Evolutionary conservation across 2,797 vertebrate species (phyloP), one percentile per base, ranked within the genome.

Genomic region (Macrochelys suwanniensis): DNA sequence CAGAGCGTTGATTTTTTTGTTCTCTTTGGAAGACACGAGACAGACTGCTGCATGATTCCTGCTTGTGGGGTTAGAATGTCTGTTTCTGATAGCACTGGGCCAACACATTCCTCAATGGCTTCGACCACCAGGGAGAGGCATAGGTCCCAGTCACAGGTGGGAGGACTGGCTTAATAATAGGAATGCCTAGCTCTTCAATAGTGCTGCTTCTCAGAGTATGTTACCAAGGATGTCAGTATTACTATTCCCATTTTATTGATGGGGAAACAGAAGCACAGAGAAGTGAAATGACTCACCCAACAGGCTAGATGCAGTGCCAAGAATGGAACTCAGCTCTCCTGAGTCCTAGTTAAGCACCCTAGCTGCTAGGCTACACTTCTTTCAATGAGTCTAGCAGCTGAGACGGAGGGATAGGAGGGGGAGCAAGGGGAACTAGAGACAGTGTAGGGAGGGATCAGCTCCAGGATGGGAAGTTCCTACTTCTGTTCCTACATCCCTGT

Each of bases 1-100:
- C 85, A 89, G 89, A 76, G 54, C 68, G 21, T 13, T n/a, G 80
- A 83, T 54, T n/a, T 93, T 93, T 94, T 93, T 77, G 61, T 33
- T 50, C 61, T 79, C 82, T 71, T 25, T 57, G 26, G 79, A 84
- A 91, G 61, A n/a, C 86, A 47, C 28, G 12, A 8, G 74, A 28
- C 6, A 76, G 26, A 47, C 5, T 8, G 33, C 4, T 37, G 16
- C n/a, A 37, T 68, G n/a, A 68, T 37, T 37, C n/a, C 65, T 37
- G 65, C 17, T 1, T n/a, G 31, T 6, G 33, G n/a, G n/a, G 17
- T 21, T 68, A 68, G 65, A 68, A 68, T 19, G n/a, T 11, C n/a
- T 68, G 74, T 45, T 76, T 76, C 49, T 89, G 49, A 85, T 59
- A 56, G 59, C 25, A 68, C 42, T 0, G 15, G 89, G 26, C 45